Conservation (phyloP, 2,113 vertebrate genomes). For the Gasterosteus nipponicus region DNA sequence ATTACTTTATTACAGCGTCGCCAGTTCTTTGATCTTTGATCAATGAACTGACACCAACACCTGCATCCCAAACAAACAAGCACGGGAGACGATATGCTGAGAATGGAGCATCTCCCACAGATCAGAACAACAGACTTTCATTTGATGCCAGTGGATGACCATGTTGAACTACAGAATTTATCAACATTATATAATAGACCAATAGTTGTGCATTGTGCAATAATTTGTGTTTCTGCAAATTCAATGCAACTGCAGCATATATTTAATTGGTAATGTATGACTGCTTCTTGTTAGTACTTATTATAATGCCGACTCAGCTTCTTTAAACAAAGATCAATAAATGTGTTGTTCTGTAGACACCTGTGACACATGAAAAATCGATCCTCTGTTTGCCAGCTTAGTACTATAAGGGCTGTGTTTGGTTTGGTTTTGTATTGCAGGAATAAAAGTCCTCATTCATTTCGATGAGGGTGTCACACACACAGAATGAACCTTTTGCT, state of each 20-base stretch:
- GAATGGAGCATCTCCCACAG: conserved; percentile 19
- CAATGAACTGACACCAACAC: conserved; percentile 37
- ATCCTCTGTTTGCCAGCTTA: not conserved
- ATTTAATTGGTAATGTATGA: not conserved
- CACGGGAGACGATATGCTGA: conserved; percentile 35
- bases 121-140: conserved; percentile 34
- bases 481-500: not conserved
- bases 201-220: not conserved
- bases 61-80: conserved; percentile 36
- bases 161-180: not conserved
- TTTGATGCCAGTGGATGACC: conserved; percentile 20
- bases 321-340: not conserved
- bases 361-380: not conserved
- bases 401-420: not conserved
- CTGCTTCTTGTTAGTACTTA: not conserved
- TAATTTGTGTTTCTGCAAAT: conserved; percentile 1
- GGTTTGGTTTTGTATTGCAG: not conserved
- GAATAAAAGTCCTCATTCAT: not conserved
- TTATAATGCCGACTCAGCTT: not conserved
- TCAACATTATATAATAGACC: conserved; percentile 4
- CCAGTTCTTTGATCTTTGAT: conserved; percentile 35
- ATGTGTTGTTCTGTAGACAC: not conserved
- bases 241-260: conserved; percentile 13
- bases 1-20: conserved; percentile 39
- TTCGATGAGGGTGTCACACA: not conserved